Conservation (phyloP, 2,888 invertebrate genomes). For the Drosophila yooni region DNA sequence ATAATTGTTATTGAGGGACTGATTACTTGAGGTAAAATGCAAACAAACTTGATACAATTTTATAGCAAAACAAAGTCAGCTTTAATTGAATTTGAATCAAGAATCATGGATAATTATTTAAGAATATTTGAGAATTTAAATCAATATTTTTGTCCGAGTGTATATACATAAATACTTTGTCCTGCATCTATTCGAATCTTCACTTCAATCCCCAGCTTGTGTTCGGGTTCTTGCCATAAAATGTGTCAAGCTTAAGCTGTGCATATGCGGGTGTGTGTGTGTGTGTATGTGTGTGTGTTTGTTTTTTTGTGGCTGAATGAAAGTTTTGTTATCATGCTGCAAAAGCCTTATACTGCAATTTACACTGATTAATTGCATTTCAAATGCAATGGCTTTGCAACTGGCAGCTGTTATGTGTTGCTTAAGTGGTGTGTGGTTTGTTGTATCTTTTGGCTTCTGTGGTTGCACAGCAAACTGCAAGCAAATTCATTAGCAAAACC, state of each 20-base stretch:
- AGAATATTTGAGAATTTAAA: not conserved
- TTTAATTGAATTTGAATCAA: not conserved
- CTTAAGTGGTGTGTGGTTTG: not conserved
- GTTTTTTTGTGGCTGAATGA: constrained; percentile 41
- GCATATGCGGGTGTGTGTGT: constrained; percentile 1
- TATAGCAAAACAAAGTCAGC: too few species aligned
- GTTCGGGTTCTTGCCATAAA: constrained; percentile 25
- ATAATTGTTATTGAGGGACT: too few species aligned
- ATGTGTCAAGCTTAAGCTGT: constrained; percentile 51
- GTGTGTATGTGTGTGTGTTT: constrained; percentile 13
- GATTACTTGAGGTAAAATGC: too few species aligned
- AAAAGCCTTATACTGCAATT: constrained; percentile 51
- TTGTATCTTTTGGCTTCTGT: constrained; percentile 27
- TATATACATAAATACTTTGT: not conserved
- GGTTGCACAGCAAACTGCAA: constrained; percentile 48
- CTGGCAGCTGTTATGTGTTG: constrained; percentile 21
- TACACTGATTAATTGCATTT: constrained; percentile 77
- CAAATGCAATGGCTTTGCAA: constrained; percentile 61
- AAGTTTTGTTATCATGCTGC: constrained; percentile 49
- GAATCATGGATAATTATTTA: not conserved
- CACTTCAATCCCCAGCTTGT: constrained; percentile 2
- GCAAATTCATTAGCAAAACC: constrained; percentile 67
- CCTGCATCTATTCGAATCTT: not conserved
- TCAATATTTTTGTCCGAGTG: not conserved
- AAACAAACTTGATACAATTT: too few species aligned